Conservation (phyloP, 2,113 vertebrate genomes). For the Hyla sarda region DNA sequence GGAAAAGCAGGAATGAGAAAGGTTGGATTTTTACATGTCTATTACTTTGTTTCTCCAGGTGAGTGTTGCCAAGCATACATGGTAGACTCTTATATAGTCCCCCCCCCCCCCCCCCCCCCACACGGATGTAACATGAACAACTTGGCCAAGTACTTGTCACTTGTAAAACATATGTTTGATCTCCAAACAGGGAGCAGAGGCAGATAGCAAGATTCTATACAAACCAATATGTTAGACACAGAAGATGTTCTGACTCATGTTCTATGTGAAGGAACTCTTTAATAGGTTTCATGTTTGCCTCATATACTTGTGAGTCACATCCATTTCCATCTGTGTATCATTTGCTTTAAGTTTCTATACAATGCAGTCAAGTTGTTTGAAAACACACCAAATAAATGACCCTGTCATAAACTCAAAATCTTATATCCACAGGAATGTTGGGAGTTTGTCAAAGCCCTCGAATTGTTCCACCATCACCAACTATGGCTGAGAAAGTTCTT, state of each 20-base stretch:
- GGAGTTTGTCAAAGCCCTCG: constrained; percentile 82
- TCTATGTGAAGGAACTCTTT: too few species aligned
- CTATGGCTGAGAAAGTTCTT: constrained; percentile 83
- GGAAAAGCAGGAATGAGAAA: too few species aligned
- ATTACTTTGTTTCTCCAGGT: too few species aligned
- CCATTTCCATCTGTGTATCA: background rate
- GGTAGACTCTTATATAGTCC: too few species aligned
- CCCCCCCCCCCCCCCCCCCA: too few species aligned
- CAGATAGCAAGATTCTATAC: background rate
- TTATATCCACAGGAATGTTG: constrained; percentile 71
- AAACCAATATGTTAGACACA: background rate
- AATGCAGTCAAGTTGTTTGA: background rate
- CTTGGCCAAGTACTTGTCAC: too few species aligned
- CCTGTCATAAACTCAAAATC: background rate
- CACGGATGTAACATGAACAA: too few species aligned
- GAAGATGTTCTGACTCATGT: background rate
- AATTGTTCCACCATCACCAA: constrained; percentile 75
- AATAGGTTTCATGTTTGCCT: too few species aligned
- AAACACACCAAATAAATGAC: background rate
- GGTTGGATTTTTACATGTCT: too few species aligned
- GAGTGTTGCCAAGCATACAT: too few species aligned
- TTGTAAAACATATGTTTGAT: too few species aligned
- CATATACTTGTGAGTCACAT: background rate
- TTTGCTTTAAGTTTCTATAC: background rate
- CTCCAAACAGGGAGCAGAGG: too few species aligned